phyloP scores from a whole-genome alignment of 2,888 invertebrate species.

The Plagodis dolabraria region DNA sequence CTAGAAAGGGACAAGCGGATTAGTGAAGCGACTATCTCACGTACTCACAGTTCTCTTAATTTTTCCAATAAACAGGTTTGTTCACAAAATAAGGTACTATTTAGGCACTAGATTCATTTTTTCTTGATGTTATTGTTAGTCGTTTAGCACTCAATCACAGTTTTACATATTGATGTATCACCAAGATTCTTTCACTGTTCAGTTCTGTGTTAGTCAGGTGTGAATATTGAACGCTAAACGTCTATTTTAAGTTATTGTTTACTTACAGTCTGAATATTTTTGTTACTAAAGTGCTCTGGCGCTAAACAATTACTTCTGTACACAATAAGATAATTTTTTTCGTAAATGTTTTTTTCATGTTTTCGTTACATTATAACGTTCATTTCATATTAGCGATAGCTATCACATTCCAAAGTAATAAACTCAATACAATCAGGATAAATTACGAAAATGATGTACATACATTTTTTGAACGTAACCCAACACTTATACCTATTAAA shows the following conservation, averaged over 20 bases:
- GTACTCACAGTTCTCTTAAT: constrained; percentile 56
- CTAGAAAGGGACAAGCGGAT: constrained; percentile 78
- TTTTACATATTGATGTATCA: constrained; percentile 65
- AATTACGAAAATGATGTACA: constrained; percentile 23
- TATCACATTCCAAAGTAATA: constrained; percentile 63
- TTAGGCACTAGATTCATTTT: constrained; percentile 56
- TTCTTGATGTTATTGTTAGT: constrained; percentile 52
- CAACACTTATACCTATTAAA: constrained; percentile 44
- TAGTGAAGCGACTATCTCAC: constrained; percentile 66
- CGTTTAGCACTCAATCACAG: constrained; percentile 70
- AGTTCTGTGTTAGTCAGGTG: constrained; percentile 44
- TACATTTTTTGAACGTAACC: constrained; percentile 20
- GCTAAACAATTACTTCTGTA: constrained; percentile 59
- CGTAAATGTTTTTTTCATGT: constrained; percentile 46
- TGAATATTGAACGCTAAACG: constrained; percentile 27
- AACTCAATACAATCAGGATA: constrained; percentile 29
- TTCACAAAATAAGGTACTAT: constrained; percentile 69
- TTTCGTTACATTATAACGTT: constrained; percentile 44
- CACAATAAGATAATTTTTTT: constrained; percentile 55
- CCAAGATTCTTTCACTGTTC: constrained; percentile 39
- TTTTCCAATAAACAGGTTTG: constrained; percentile 64
- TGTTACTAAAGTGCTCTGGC: constrained; percentile 66
- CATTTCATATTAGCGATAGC: constrained; percentile 47
- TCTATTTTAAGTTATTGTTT: constrained; percentile 24
- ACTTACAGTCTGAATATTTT: constrained; percentile 20